Percentiles rank a stretch among this genome's conserved stretches.
Conservation (phyloP, 2,113 vertebrate species). For the Spermophilus dauricus region DNA sequence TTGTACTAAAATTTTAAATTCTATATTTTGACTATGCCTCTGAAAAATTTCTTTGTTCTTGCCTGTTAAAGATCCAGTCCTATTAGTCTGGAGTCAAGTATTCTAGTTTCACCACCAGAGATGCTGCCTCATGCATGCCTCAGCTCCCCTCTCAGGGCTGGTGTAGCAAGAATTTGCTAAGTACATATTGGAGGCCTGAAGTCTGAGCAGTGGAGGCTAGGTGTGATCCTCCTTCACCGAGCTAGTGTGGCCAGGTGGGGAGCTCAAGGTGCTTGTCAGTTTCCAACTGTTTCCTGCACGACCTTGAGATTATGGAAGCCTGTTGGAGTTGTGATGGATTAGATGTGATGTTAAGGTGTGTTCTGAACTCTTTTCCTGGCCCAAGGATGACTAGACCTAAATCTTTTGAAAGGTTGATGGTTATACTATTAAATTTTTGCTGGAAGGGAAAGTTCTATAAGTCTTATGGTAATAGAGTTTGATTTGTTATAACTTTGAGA, state of each 20-base stretch:
- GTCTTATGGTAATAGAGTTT: constrained; percentile 18
- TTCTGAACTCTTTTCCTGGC: neutral
- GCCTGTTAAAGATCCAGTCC: neutral
- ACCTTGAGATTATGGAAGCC: neutral
- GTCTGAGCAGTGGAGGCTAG: neutral
- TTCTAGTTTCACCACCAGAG: neutral
- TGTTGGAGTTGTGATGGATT: neutral
- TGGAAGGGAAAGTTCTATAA: neutral
- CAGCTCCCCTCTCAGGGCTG: neutral
- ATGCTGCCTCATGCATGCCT: too few relatives aligned
- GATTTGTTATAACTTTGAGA: neutral
- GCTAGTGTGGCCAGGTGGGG: neutral
- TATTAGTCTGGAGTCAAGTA: neutral
- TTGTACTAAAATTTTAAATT: neutral
- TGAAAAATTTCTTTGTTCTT: neutral
- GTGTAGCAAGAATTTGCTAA: neutral
- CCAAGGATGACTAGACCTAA: neutral
- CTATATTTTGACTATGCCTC: neutral
- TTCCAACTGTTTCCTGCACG: neutral
- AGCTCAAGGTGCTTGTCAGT: neutral
- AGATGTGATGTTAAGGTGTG: neutral
- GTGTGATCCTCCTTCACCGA: neutral
- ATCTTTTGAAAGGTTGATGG: neutral
- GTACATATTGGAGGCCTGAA: neutral
- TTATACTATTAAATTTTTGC: neutral